Evolutionary conservation across 2,888 invertebrate genomes (phyloP), one percentile per base, ranked within the genome.

Genomic region (Neoascia interrupta): DNA sequence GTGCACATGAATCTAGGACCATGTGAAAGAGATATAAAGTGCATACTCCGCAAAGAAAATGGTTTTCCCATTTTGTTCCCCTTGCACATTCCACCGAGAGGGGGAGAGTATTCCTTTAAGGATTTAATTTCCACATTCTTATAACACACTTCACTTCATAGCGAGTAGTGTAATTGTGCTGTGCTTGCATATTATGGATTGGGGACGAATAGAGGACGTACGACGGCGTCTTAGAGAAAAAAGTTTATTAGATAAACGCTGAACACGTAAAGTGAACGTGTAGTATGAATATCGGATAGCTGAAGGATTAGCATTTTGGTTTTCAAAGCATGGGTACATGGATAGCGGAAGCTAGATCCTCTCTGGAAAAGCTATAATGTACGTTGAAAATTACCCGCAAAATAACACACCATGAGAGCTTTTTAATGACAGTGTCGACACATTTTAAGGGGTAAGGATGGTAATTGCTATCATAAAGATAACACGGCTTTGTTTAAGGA

Each of bases 121-220:
- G 41, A 61, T 41, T 60, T 60, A 47, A 45, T 41, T 60, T 41
- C 10, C 18, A 34, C 34, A 39, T 58, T 61, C 18, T 31, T 49
- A 34, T n/a, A n/a, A n/a, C n/a, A n/a, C n/a, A n/a, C n/a, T n/a
- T n/a, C 8, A 36, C n/a, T 23, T 2, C 31, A 41, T 41, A 28
- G 5, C 16, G 26, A 23, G 45, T 45, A 10, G 34, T 11, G 6
- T 13, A 21, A 23, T 54, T 54, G 39, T 66, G 76, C 58, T 53
- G 5, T 19, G 64, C 16, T 43, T 26, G 64, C 72, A 72, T 2
- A 21, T 54, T 61, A 10, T 6, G 28, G 49, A 66, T 60, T 47
- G 72, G 54, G 76, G 64, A 18, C 64, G 41, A 72, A 54, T 41
- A 49, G 26, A 43, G 76, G 51, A 21, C 56, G 47, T 16, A 39